Conservation (phyloP, 2,888 invertebrate species). For the Crossocerus cetratus region DNA sequence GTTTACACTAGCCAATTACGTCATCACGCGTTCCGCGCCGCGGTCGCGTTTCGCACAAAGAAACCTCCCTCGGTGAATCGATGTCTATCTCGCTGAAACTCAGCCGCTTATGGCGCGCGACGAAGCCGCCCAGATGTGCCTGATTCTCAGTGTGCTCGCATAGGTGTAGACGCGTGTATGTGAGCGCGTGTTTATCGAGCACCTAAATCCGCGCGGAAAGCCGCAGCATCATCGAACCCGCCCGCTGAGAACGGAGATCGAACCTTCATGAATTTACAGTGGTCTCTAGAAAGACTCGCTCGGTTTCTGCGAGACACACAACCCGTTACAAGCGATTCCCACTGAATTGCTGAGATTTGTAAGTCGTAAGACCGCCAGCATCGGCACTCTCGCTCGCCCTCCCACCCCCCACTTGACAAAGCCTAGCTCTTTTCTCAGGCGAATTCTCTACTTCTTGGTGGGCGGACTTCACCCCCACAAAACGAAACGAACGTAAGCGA, state of each 20-base stretch:
- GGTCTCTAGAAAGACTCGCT: conserved; percentile 22
- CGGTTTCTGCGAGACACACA: conserved; percentile 46
- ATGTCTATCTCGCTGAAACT: no score
- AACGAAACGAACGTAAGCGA: no score
- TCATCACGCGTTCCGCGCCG: no score
- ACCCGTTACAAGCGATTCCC: conserved; percentile 52
- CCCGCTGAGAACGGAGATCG: conserved; percentile 17
- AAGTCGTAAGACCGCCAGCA: conserved; percentile 34
- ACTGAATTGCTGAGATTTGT: conserved; percentile 61
- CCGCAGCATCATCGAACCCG: not conserved
- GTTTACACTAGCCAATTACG: no score
- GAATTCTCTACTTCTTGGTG: no score
- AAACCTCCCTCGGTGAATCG: no score
- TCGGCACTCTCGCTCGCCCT: no score
- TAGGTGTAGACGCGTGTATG: not conserved
- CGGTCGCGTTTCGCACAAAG: no score
- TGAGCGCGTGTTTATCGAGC: not conserved
- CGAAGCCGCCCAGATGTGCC: no score
- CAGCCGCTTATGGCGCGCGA: no score
- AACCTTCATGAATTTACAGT: conserved; percentile 57
- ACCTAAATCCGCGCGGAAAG: not conserved
- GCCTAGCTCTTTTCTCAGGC: not conserved
- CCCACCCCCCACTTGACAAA: not conserved
- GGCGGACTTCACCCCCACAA: no score
- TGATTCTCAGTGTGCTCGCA: not conserved